Evolutionary conservation across 2,113 vertebrate genomes (phyloP), one percentile per base, ranked within the genome.

Genomic region (Hypanus sabinus): DNA sequence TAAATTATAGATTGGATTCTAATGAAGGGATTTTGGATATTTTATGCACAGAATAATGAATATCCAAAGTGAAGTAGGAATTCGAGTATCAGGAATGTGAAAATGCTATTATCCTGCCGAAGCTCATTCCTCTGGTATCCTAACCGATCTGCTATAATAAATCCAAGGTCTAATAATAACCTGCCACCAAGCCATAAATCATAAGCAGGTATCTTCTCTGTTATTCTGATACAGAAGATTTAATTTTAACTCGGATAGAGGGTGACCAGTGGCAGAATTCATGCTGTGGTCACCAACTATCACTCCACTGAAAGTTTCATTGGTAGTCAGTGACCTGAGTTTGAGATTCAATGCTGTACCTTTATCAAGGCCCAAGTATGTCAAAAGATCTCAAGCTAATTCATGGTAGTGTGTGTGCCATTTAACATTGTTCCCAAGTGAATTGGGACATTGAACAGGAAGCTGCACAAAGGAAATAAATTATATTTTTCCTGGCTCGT

Each of bases 1-100:
- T 92, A 71, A 88, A 73, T 73, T 55, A 46, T 55, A 71, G 91
- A 16, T 38, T 93, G 33, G 70, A 46, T 55, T 71, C 22, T 93
- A 30, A 55, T 55, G 1, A 14, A 46, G 68, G 12, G 70, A 46
- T 3, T 55, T 24, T 73, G 33, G 90, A 14, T 71, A 33, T 36
- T 71, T 93, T 93, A 75, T 73, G 27, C 68, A 70, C 5, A 93
- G 16, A 90, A 85, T 87, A 57, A 83, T 87, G 18, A 24, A 83
- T 24, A 83, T 5, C 38, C 20, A 46, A 85, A 85, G 55, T 22
- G 8, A 85, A 85, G 57, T 33, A 14, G 57, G 60, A 90, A 90
- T 9, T 20, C 10, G 65, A 90, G 57, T 33, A 18, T 68, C n/a
- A 68, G 18, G 85, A n/a, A 65, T 60, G 33, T n/a, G 16, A 90